These are phyloP conservation scores for Penaeus japonicus DNA, from an alignment of 1,140 invertebrate species.

Conservation along the genomic window DNA sequence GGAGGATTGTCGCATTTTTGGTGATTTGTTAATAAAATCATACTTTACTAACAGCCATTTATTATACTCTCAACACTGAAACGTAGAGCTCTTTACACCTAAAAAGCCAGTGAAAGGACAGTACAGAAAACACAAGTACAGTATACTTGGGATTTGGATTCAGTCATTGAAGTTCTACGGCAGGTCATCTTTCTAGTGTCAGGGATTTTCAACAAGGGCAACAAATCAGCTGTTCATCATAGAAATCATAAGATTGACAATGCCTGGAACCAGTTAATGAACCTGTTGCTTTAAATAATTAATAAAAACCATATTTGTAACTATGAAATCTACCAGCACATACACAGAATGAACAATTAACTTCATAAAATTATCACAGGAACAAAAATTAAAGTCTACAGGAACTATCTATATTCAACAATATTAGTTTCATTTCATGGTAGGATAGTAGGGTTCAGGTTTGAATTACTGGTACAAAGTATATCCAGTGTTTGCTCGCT, in stretches of 20 bases:
- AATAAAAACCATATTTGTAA: neutral
- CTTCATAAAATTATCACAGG: constrained; percentile 9
- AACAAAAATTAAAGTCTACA: constrained; percentile 24
- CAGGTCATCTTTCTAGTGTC: constrained; percentile 9
- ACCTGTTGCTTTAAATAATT: neutral
- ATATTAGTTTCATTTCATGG: constrained; percentile 15
- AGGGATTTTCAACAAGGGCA: neutral
- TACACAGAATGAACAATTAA: constrained; percentile 27
- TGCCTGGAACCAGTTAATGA: neutral
- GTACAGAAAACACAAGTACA: constrained; percentile 9
- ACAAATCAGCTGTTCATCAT: neutral
- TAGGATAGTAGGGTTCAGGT: neutral
- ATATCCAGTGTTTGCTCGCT: neutral
- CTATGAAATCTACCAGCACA: constrained; percentile 31
- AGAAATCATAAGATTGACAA: neutral
- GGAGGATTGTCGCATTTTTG: neutral
- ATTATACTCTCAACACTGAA: constrained; percentile 36
- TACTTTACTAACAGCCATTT: constrained; percentile 33
- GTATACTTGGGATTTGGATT: no score
- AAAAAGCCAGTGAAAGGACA: constrained; percentile 43
- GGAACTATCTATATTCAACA: constrained; percentile 32
- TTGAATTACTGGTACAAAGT: neutral
- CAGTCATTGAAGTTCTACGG: neutral
- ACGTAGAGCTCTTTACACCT: constrained; percentile 39
- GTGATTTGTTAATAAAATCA: neutral